Evolutionary conservation across 2,113 vertebrate species (phyloP).

Genomic region (Colius striatus): DNA sequence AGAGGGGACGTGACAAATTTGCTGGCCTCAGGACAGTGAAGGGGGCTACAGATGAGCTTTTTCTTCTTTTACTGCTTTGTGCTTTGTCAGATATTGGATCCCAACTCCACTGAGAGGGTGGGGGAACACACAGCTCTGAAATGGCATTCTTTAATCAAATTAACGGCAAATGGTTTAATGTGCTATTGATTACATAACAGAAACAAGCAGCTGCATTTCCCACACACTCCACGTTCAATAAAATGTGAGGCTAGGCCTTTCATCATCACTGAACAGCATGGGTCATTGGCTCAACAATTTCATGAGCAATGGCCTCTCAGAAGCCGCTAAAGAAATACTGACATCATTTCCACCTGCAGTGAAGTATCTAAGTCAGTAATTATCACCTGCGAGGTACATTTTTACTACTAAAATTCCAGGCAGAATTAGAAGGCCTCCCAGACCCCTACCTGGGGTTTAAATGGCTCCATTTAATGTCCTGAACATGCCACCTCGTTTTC

Average conservation of each 20-base stretch:
- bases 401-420: constrained; percentile 26
- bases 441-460: background rate
- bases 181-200: constrained; percentile 76
- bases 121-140: background rate
- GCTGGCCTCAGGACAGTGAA: background rate
- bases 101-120: constrained; percentile 25
- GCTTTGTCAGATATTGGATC: constrained; percentile 27
- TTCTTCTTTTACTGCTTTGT: background rate
- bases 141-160: constrained; percentile 62
- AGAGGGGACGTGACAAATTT: background rate
- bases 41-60: background rate
- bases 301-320: constrained; percentile 55
- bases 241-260: constrained; percentile 71
- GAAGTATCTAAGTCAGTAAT: constrained; percentile 31
- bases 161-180: constrained; percentile 74
- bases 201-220: constrained; percentile 73
- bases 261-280: constrained; percentile 63
- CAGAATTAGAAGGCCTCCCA: background rate
- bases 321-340: constrained; percentile 32
- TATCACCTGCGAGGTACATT: background rate
- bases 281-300: constrained; percentile 68
- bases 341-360: constrained; percentile 40
- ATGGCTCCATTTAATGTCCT: background rate
- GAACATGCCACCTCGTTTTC: background rate
- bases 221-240: constrained; percentile 74